Conservation (phyloP, 2,113 vertebrate genomes). For the Manacus vitellinus region DNA sequence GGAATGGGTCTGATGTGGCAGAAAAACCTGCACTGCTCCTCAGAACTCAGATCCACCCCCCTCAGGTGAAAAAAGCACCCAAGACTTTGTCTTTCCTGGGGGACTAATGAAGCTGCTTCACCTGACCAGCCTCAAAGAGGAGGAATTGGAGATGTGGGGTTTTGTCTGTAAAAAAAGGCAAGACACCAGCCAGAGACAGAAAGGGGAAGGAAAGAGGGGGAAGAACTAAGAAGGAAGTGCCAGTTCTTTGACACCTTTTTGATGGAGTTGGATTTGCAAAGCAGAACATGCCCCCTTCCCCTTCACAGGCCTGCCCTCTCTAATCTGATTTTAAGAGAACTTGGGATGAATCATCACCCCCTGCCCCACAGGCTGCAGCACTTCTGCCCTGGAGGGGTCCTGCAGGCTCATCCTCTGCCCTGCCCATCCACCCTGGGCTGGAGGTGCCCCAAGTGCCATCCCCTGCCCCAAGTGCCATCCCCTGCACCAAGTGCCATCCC, state of each 20-base stretch:
- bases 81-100: neutral
- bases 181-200: slow-evolving; percentile 26
- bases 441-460: neutral
- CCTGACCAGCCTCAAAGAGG: slow-evolving; percentile 29
- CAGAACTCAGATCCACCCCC: neutral
- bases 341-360: neutral
- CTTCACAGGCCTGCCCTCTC: neutral
- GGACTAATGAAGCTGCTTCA: neutral
- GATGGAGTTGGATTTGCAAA: slow-evolving; percentile 51
- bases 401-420: neutral
- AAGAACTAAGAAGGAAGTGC: slow-evolving; percentile 58
- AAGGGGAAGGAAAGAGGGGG: slow-evolving; percentile 61
- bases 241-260: slow-evolving; percentile 55
- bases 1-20: neutral
- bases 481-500: neutral
- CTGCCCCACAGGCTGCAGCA: neutral
- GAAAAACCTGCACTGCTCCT: neutral
- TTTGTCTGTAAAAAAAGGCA: slow-evolving; percentile 24
- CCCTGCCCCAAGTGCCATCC: neutral
- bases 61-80: neutral
- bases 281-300: slow-evolving; percentile 55
- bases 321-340: slow-evolving; percentile 26
- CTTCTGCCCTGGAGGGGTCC: neutral
- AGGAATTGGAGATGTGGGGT: slow-evolving; percentile 1
- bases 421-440: neutral